Percentiles rank a stretch among this genome's conserved stretches.
Conservation (phyloP, 2,888 invertebrate genomes). For the Pandemis cinnamomeana region DNA sequence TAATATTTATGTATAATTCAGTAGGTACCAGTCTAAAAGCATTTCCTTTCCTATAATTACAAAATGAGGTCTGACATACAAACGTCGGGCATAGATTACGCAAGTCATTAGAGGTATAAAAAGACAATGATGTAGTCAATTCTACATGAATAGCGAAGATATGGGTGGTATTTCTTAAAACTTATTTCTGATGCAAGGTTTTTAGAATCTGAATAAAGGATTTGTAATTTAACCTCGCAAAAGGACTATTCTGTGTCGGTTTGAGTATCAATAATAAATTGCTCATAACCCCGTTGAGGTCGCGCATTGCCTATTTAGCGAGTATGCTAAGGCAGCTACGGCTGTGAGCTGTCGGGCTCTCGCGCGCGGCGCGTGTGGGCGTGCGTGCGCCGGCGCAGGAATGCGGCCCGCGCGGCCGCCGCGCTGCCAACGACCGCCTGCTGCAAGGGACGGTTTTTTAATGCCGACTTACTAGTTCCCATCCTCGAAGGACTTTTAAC, state of each 20-base stretch:
- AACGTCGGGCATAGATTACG: background rate
- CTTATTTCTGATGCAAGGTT: too few species aligned
- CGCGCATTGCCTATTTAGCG: background rate
- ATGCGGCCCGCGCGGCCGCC: conserved; percentile 70
- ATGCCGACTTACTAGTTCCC: conserved; percentile 70
- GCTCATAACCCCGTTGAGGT: background rate
- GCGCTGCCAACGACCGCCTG: conserved; percentile 82
- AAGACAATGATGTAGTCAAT: background rate
- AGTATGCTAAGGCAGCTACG: background rate
- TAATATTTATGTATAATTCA: background rate
- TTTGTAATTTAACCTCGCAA: background rate
- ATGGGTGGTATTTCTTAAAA: too few species aligned
- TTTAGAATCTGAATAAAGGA: background rate
- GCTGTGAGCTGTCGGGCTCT: background rate
- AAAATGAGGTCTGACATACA: background rate
- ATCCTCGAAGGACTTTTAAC: conserved; percentile 66
- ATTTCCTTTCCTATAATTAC: too few species aligned
- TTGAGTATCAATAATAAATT: background rate
- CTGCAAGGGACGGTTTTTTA: conserved; percentile 78
- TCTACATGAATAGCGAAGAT: background rate
- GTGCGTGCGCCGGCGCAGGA: conserved; percentile 53
- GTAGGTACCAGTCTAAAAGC: too few species aligned
- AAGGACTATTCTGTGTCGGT: background rate
- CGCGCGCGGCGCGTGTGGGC: conserved; percentile 65
- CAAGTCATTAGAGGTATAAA: background rate